Percentiles rank a stretch among this genome's conserved stretches.
Evolutionary conservation across 30 jellyfish, hydroid and myxozoan genomes (phyloP).

Genomic region (Chrysaora quinquecirrha): DNA sequence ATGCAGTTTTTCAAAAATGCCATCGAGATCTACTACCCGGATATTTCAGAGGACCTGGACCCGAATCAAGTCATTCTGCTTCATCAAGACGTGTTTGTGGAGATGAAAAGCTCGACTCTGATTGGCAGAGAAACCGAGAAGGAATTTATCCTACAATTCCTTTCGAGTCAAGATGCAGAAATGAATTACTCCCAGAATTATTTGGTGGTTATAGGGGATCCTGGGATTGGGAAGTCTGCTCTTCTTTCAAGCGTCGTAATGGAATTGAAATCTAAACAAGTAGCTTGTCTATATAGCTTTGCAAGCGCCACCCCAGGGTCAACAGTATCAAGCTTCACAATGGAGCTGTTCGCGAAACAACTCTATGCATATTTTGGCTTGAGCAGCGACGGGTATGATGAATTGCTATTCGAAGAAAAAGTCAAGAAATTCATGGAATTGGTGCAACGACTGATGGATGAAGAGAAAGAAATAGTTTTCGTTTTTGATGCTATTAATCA

Average conservation of each 20-base stretch:
- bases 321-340: conserved; percentile 46
- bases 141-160: conserved; percentile 35
- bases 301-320: conserved; percentile 90
- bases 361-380: conserved; percentile 24
- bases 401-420: background rate
- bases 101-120: conserved; percentile 70
- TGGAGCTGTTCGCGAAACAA: conserved; percentile 34
- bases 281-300: conserved; percentile 69
- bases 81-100: conserved; percentile 72
- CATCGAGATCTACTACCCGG: conserved; percentile 48
- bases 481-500: conserved; percentile 87
- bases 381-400: conserved; percentile 17
- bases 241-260: conserved; percentile 74
- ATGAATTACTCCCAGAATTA: background rate
- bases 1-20: conserved; percentile 64
- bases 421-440: conserved; percentile 20
- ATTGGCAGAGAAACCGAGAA: conserved; percentile 82
- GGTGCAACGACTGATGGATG: background rate
- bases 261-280: conserved; percentile 5
- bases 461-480: conserved; percentile 20
- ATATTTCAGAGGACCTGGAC: conserved; percentile 20
- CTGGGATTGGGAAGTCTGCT: conserved; percentile 94
- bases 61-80: conserved; percentile 13
- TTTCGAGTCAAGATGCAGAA: background rate
- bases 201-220: conserved; percentile 67